Percentiles rank a stretch among this genome's conserved stretches.
Conservation (phyloP, 2,888 invertebrate genomes). For the Drosophila mayaguana region DNA sequence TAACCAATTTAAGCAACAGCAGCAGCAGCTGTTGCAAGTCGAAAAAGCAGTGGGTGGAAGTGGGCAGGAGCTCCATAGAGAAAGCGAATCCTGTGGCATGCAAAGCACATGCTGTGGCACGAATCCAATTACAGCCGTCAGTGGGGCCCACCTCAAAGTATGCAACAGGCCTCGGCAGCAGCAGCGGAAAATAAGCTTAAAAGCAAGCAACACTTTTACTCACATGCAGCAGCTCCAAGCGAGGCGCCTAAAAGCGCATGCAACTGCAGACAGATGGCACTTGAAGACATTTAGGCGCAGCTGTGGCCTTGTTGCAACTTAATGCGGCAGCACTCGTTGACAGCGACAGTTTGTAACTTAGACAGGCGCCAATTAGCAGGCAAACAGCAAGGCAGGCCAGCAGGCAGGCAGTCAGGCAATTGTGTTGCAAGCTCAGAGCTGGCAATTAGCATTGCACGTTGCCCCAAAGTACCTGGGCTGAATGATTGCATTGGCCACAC, state of each 20-base stretch:
- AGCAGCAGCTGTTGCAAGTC: background rate
- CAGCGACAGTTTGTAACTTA: slow-evolving; percentile 3
- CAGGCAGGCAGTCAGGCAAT: slow-evolving; percentile 9
- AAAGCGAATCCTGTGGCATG: background rate
- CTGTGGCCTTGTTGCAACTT: slow-evolving; percentile 3
- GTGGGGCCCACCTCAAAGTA: slow-evolving; percentile 22
- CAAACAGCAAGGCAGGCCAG: background rate
- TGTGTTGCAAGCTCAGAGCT: slow-evolving; percentile 38
- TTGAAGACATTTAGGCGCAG: slow-evolving; percentile 3
- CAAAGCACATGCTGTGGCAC: background rate
- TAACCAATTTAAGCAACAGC: slow-evolving; percentile 5
- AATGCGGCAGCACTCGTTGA: slow-evolving; percentile 22
- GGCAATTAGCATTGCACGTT: slow-evolving; percentile 67
- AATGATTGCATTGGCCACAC: slow-evolving; percentile 61
- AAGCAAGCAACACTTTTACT: slow-evolving; percentile 31
- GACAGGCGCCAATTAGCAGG: slow-evolving; percentile 28
- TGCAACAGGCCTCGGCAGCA: slow-evolving; percentile 8
- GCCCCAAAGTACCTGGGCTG: slow-evolving; percentile 46
- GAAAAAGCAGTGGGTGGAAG: background rate
- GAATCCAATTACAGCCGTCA: slow-evolving; percentile 13
- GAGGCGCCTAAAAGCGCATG: slow-evolving; percentile 2
- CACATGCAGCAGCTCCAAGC: background rate
- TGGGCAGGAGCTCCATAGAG: background rate
- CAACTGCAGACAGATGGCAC: too few species aligned
- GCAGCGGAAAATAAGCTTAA: slow-evolving; percentile 16